Percentiles rank a stretch among this genome's conserved stretches.
Evolutionary conservation across 1,140 invertebrate species (phyloP).

Genomic region (Bicyclus anynana): DNA sequence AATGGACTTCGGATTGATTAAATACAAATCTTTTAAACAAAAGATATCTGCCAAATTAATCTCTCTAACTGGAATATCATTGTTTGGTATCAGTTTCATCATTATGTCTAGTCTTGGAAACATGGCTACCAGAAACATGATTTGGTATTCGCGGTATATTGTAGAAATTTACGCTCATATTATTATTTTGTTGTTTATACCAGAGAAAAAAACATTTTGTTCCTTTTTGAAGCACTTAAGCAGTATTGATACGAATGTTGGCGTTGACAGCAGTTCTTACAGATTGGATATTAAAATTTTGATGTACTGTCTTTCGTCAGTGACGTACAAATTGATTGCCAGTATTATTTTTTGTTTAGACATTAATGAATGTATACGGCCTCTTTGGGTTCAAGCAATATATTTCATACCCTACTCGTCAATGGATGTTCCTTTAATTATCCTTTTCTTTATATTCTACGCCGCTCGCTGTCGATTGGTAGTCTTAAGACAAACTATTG

Average conservation of each 20-base stretch:
- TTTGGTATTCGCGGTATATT: not conserved
- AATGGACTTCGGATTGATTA: not conserved
- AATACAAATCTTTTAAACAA: slow-evolving; percentile 3
- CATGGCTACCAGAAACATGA: not conserved
- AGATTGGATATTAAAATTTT: not conserved
- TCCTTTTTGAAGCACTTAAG: not conserved
- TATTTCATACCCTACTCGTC: not conserved
- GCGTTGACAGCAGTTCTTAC: not conserved
- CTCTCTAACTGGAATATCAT: not conserved
- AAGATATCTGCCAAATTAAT: not conserved
- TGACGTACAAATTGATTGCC: not conserved
- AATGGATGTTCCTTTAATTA: not conserved
- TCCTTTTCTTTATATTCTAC: not conserved
- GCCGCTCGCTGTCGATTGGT: not conserved
- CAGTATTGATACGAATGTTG: not conserved
- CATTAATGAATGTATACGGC: not conserved
- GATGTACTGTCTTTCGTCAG: not conserved
- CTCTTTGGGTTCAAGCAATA: not conserved
- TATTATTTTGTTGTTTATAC: not conserved
- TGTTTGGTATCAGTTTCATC: not conserved
- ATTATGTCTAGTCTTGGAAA: not conserved
- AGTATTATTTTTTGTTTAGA: not conserved
- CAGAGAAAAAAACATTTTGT: not conserved
- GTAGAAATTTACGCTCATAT: not conserved
- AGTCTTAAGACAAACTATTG: not conserved